Evolutionary conservation across 2,113 vertebrate species (phyloP).

Genomic region (Danio rerio): DNA sequence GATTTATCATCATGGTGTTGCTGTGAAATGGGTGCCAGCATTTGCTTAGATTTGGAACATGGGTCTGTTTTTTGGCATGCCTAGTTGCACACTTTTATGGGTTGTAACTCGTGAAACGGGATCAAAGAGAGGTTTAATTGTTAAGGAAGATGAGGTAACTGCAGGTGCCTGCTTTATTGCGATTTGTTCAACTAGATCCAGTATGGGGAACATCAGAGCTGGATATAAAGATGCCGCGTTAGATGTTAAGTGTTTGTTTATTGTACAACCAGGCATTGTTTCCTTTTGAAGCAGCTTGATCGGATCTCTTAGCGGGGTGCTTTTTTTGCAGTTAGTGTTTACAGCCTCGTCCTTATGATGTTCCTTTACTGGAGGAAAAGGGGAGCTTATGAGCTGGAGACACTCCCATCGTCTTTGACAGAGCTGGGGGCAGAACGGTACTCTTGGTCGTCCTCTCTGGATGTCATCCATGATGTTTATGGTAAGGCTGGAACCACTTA

Average conservation of each 20-base stretch:
- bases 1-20: conserved; percentile 18
- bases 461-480: conserved; percentile 80
- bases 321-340: background rate
- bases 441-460: conserved; percentile 88
- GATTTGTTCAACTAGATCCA: conserved; percentile 55
- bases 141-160: conserved; percentile 65
- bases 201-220: conserved; percentile 25
- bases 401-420: conserved; percentile 71
- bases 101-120: conserved; percentile 52
- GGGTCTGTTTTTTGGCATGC: conserved; percentile 8
- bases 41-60: conserved; percentile 39
- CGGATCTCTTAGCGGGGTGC: background rate
- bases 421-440: conserved; percentile 82
- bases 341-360: conserved; percentile 70
- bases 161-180: conserved; percentile 62
- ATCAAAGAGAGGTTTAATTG: conserved; percentile 65
- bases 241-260: conserved; percentile 31
- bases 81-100: conserved; percentile 16
- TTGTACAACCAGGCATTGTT: background rate
- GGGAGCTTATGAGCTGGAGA: conserved; percentile 88
- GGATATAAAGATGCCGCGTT: background rate
- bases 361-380: conserved; percentile 93
- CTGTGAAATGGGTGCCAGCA: conserved; percentile 29
- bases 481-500: conserved; percentile 77
- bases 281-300: conserved; percentile 20